Evolutionary conservation across 2,113 vertebrate species (phyloP).

Genomic region (Apus apus): DNA sequence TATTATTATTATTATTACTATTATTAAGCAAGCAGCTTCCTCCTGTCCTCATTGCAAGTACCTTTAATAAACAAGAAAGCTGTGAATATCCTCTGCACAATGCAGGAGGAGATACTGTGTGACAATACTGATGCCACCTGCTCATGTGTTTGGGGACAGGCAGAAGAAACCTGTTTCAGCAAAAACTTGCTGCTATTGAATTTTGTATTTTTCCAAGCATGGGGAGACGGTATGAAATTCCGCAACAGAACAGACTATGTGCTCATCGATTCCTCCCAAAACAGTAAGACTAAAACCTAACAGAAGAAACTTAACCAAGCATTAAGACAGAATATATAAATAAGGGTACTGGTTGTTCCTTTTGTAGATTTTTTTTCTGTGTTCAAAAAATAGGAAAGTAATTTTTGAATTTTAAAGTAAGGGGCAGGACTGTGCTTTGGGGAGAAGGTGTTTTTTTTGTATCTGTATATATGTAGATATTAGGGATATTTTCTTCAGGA

Average conservation of each 20-base stretch:
- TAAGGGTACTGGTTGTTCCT: background rate
- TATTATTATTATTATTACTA: too few relatives aligned
- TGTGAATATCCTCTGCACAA: background rate
- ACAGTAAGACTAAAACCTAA: background rate
- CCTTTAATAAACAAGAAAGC: background rate
- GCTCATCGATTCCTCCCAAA: background rate
- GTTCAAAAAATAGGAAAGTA: background rate
- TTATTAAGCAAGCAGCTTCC: background rate
- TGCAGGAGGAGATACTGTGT: background rate
- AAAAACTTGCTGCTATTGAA: background rate
- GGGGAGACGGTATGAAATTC: background rate
- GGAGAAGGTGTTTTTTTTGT: background rate
- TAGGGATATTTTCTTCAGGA: background rate
- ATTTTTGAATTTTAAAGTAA: background rate
- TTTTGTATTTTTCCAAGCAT: background rate
- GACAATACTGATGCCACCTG: background rate
- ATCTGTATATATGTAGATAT: background rate
- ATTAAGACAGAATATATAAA: background rate
- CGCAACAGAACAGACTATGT: background rate
- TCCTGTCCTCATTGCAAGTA: background rate
- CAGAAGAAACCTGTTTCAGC: background rate
- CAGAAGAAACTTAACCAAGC: background rate
- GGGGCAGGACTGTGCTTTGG: background rate
- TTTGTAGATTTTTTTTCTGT: background rate
- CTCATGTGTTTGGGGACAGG: background rate